These are phyloP conservation scores for Schlechtendalia chinensis DNA, from an alignment of 1,140 invertebrate species.

Conservation along the genomic window DNA sequence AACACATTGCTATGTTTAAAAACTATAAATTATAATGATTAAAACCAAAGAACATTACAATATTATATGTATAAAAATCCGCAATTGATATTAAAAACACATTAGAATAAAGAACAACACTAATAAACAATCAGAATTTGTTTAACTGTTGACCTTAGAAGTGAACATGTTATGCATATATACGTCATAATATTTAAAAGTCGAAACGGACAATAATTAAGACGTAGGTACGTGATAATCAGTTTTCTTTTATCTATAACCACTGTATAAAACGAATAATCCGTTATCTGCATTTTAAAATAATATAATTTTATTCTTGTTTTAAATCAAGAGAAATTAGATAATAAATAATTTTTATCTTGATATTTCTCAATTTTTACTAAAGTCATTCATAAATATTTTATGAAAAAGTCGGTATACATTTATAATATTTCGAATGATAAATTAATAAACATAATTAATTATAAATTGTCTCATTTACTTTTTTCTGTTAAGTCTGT, in stretches of 20 bases:
- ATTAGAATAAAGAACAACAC: constrained; percentile 15
- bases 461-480: too few species aligned
- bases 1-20: too few species aligned
- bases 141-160: constrained; percentile 11
- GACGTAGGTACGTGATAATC: neutral
- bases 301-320: neutral
- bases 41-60: too few species aligned
- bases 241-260: neutral
- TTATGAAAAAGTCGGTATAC: too few species aligned
- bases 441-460: too few species aligned
- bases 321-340: too few species aligned
- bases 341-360: too few species aligned
- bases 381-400: too few species aligned
- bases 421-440: too few species aligned
- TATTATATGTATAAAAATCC: too few species aligned
- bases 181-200: neutral
- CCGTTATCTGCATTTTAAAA: neutral
- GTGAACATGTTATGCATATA: neutral
- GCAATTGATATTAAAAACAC: neutral
- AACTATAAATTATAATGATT: too few species aligned
- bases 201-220: neutral
- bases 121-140: neutral
- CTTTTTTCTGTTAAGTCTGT: neutral
- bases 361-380: too few species aligned
- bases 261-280: neutral